These are phyloP conservation scores for Turdus rufiventris DNA, from an alignment of 2,113 vertebrate genomes.

Conservation along the genomic window DNA sequence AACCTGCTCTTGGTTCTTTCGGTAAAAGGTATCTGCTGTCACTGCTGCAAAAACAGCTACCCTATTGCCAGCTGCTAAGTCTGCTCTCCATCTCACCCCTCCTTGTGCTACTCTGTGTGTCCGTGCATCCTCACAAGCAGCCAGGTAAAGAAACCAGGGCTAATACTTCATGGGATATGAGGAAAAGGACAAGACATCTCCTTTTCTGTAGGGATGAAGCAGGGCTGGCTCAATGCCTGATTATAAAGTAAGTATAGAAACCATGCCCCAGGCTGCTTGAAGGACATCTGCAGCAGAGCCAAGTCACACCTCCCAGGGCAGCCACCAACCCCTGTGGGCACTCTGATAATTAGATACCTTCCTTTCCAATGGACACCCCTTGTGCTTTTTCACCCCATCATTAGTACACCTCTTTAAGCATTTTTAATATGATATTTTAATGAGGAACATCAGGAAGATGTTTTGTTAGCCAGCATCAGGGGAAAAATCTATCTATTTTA, in stretches of 20 bases:
- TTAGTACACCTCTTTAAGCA: not conserved
- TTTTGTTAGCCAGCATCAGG: not conserved
- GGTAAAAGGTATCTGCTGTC: no score
- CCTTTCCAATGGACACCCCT: not conserved
- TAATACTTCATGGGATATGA: rapidly evolving
- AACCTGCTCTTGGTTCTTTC: not conserved
- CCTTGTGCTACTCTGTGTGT: not conserved
- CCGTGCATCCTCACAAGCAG: not conserved
- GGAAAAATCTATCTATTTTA: not conserved
- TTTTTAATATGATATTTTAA: not conserved
- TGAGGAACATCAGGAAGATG: not conserved
- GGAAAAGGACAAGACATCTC: not conserved
- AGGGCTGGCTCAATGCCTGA: not conserved
- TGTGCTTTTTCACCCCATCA: not conserved
- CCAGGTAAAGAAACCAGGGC: not conserved
- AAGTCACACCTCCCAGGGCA: not conserved
- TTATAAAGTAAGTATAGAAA: not conserved
- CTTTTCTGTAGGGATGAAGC: rapidly evolving
- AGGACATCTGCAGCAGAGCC: not conserved
- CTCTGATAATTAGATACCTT: not conserved
- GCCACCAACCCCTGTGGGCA: rapidly evolving
- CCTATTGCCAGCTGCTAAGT: not conserved
- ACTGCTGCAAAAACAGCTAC: not conserved
- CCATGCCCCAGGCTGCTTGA: not conserved
- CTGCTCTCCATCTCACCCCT: rapidly evolving